Evolutionary conservation across 2,113 vertebrate species (phyloP).

Genomic region (Peromyscus polionotus): DNA sequence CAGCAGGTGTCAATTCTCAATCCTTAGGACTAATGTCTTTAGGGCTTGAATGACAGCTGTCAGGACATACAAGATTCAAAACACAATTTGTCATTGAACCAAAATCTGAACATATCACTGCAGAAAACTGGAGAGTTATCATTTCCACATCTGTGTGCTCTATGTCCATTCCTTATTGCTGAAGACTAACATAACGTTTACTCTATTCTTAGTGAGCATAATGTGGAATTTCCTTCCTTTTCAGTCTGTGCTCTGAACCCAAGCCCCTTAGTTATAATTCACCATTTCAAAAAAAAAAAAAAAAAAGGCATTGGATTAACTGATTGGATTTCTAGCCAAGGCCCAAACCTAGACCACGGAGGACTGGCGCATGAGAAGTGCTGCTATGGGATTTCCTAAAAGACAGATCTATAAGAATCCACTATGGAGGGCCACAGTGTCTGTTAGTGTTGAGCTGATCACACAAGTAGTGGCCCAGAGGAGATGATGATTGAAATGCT

Average conservation of each 20-base stretch:
- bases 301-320: background rate
- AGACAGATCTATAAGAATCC: background rate
- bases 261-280: background rate
- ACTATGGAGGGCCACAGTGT: rapidly evolving
- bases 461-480: too few relatives aligned
- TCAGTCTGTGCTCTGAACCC: background rate
- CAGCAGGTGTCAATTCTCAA: background rate
- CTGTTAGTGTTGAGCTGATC: background rate
- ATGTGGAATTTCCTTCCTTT: background rate
- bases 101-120: background rate
- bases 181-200: background rate
- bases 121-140: background rate
- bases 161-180: background rate
- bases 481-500: background rate
- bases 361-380: background rate
- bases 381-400: background rate
- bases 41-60: background rate
- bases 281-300: background rate
- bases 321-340: background rate
- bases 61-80: background rate
- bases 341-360: too few relatives aligned
- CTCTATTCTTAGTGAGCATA: background rate
- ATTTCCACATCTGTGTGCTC: background rate
- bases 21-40: background rate
- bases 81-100: background rate